These are phyloP conservation scores for Brachyhypopomus gauderio DNA, from an alignment of 2,113 vertebrate species.

Conservation along the genomic window DNA sequence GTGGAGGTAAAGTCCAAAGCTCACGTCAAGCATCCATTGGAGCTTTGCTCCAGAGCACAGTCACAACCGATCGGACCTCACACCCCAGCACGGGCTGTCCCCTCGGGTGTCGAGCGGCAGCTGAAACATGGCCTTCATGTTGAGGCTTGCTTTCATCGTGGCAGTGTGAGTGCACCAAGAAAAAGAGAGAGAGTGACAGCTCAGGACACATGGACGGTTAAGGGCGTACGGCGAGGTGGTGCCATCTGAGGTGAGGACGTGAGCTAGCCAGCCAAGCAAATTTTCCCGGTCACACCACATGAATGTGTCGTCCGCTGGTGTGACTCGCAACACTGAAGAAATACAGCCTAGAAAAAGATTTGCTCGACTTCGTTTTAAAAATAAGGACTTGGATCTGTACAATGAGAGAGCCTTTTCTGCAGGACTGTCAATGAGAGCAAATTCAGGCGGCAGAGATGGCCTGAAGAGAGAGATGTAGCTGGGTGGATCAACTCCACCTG, in stretches of 20 bases:
- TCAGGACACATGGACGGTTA: constrained; percentile 43
- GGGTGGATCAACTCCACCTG: background rate
- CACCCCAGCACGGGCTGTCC: constrained; percentile 7
- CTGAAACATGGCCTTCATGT: background rate
- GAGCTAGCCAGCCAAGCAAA: constrained; percentile 38
- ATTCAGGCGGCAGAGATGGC: constrained; percentile 16
- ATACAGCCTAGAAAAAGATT: constrained; percentile 12
- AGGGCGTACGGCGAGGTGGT: constrained; percentile 43
- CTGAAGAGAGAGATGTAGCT: constrained; percentile 4
- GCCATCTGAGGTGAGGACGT: constrained; percentile 40
- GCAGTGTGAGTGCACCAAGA: constrained; percentile 7
- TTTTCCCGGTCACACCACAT: constrained; percentile 41
- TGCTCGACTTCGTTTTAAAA: constrained; percentile 2
- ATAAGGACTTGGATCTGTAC: constrained; percentile 10
- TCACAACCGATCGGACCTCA: constrained; percentile 8
- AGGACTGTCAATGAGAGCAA: constrained; percentile 11
- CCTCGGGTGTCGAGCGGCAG: background rate
- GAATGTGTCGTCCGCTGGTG: constrained; percentile 4
- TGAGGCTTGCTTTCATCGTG: constrained; percentile 6
- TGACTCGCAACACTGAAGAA: constrained; percentile 17
- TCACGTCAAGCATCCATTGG: constrained; percentile 43
- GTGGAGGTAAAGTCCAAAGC: constrained; percentile 40
- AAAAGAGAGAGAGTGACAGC: constrained; percentile 33
- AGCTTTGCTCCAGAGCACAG: constrained; percentile 36
- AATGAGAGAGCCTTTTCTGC: background rate